phyloP scores from a whole-genome alignment of 2,888 invertebrate genomes.

The Acanthosoma haemorrhoidale region DNA sequence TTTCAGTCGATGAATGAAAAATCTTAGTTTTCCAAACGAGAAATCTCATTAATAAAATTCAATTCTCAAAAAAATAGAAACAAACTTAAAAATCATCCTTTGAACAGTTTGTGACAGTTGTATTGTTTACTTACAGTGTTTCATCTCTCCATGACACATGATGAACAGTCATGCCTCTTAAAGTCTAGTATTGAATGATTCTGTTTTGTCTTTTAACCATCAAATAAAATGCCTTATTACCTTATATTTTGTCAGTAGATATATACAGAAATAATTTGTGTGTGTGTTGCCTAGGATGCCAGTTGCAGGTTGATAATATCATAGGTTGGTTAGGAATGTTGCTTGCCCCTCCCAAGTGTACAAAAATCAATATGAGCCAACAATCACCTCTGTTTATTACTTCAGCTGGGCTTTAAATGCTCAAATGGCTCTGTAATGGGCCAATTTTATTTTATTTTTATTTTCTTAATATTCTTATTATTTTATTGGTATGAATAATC shows the following conservation, averaged over 20 bases:
- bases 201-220: not conserved
- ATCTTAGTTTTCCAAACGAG: not conserved
- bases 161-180: not conserved
- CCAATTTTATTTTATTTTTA: not conserved
- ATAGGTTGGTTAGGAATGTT: conserved; percentile 30
- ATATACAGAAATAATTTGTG: too few relatives aligned
- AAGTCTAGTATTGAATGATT: too few relatives aligned
- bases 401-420: conserved; percentile 8
- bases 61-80: not conserved
- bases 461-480: too few relatives aligned
- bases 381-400: conserved; percentile 29
- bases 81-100: not conserved
- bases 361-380: conserved; percentile 36
- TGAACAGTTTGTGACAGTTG: not conserved
- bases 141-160: not conserved
- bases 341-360: conserved; percentile 36
- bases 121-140: not conserved
- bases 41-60: not conserved
- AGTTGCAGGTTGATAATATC: conserved; percentile 21
- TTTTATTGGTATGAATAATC: too few relatives aligned
- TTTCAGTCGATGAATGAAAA: not conserved
- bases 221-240: conserved; percentile 4
- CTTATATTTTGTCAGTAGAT: not conserved
- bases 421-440: not conserved
- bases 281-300: not conserved